These are phyloP conservation scores for Oryzias dopingdopingensis DNA, from an alignment of 2,797 vertebrate genomes.

Conservation along the genomic window DNA sequence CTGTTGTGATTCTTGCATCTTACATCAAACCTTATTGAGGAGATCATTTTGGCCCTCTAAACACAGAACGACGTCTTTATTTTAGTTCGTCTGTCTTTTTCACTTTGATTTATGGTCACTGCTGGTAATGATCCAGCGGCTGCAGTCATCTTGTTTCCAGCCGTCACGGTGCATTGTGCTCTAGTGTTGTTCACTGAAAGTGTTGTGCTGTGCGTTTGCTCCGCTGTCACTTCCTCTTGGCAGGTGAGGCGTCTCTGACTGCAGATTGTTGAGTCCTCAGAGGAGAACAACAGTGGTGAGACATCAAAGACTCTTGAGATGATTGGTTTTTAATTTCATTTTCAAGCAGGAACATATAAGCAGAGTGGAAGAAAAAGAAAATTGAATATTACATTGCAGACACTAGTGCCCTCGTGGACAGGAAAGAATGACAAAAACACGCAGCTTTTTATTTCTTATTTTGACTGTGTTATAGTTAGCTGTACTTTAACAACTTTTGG, in stretches of 20 bases:
- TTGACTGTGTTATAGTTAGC: too few species aligned
- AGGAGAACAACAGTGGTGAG: conserved; percentile 2
- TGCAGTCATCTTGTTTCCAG: conserved; percentile 1
- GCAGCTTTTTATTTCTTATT: too few species aligned
- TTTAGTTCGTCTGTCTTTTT: neutral
- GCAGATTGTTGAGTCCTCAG: neutral
- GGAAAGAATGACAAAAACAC: too few species aligned
- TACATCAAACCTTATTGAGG: neutral
- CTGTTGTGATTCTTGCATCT: too few species aligned
- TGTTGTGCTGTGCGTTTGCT: conserved; percentile 8
- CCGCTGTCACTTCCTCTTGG: conserved; percentile 12
- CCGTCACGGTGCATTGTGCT: conserved; percentile 2
- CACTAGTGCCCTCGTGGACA: too few species aligned
- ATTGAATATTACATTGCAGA: neutral
- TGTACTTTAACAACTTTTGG: too few species aligned
- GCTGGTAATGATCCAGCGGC: conserved; percentile 7
- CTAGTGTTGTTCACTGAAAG: neutral
- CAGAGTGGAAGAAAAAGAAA: neutral
- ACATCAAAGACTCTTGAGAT: conserved; percentile 8
- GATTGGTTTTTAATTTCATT: neutral
- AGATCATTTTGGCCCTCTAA: neutral
- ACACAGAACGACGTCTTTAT: conserved; percentile 1
- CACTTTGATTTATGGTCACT: conserved; percentile 16
- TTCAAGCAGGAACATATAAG: neutral
- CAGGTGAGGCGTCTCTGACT: conserved; percentile 7